Evolutionary conservation across 1,140 invertebrate genomes (phyloP).

Genomic region (Heliconius melpomene): DNA sequence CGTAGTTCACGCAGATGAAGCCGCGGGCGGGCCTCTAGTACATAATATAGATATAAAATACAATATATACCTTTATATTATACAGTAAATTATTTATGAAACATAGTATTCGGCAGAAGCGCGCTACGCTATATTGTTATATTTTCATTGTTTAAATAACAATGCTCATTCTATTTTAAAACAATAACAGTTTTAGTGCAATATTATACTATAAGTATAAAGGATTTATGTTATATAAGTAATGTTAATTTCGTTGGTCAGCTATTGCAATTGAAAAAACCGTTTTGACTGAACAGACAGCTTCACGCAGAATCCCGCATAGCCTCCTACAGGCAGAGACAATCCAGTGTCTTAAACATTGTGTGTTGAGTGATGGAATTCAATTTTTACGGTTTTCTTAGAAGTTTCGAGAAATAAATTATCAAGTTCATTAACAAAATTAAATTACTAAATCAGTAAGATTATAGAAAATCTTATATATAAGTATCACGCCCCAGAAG

Average conservation of each 20-base stretch:
- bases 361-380: too few relatives aligned
- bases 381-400: too few relatives aligned
- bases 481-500: neutral
- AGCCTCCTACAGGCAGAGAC: neutral
- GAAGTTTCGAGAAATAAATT: neutral
- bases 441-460: neutral
- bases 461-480: neutral
- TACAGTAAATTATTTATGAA: neutral
- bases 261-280: neutral
- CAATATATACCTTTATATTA: neutral
- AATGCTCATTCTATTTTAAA: conserved; percentile 29
- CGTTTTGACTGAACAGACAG: neutral
- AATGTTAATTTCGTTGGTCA: conserved; percentile 2
- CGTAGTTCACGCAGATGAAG: too few relatives aligned
- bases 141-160: conserved; percentile 28
- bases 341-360: neutral
- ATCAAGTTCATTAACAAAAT: too few relatives aligned
- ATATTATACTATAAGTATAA: neutral
- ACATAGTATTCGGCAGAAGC: conserved; percentile 2
- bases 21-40: too few relatives aligned
- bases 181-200: conserved; percentile 1
- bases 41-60: neutral
- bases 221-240: conserved; percentile 6
- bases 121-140: conserved; percentile 19
- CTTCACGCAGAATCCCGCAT: too few relatives aligned